Evolutionary conservation across 2,113 vertebrate genomes (phyloP).

Genomic region (Myiagra hebetior): DNA sequence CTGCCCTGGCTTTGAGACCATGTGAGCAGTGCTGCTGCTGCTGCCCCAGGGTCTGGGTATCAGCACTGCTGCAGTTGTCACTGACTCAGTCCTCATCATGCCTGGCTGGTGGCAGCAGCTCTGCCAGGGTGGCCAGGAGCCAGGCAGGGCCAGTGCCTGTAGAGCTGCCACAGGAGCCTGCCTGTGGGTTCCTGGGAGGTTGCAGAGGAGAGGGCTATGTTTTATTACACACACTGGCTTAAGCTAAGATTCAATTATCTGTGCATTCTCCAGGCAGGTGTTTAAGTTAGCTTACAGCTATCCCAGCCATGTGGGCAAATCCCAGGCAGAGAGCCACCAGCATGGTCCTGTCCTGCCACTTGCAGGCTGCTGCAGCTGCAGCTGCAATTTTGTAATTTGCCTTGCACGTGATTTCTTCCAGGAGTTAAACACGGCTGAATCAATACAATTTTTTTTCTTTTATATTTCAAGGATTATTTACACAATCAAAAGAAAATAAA

Average conservation of each 20-base stretch:
- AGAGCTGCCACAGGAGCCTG: neutral
- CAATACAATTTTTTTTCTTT: neutral
- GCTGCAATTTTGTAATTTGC: neutral
- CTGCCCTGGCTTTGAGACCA: neutral
- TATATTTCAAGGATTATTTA: neutral
- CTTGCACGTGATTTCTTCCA: fast-evolving
- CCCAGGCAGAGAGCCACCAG: neutral
- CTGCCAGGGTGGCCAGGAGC: neutral
- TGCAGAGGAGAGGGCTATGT: neutral
- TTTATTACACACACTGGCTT: neutral
- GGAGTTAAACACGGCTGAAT: neutral
- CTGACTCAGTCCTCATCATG: neutral
- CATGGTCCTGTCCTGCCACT: neutral
- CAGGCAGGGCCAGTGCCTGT: neutral
- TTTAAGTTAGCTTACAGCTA: neutral
- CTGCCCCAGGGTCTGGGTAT: neutral
- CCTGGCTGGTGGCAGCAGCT: neutral
- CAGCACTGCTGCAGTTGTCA: neutral
- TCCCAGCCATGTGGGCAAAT: neutral
- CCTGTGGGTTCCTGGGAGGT: fast-evolving
- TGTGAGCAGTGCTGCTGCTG: neutral
- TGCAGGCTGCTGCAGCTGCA: neutral
- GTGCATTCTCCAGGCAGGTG: neutral
- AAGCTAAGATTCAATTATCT: neutral
- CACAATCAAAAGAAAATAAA: neutral